A percentile compares a stretch with the other conserved stretches of the same genome.
Conservation (phyloP, 2,888 invertebrate species). For the Acronicta leporina region DNA sequence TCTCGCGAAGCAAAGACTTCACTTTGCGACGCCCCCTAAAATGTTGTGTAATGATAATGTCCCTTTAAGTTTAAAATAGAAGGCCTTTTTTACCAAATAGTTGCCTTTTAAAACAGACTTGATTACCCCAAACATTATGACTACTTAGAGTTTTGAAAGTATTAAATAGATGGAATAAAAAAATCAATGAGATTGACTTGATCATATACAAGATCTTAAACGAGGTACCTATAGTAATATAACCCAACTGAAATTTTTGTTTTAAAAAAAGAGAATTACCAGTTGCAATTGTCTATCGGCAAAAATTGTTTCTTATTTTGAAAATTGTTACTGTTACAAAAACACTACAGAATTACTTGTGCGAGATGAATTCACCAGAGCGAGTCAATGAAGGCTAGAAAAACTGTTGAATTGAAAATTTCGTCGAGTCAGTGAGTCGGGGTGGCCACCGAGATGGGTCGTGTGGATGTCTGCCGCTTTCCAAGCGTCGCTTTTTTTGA, state of each 20-base stretch:
- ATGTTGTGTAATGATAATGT: conserved; percentile 26
- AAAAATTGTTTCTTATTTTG: background rate
- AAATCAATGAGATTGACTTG: no score
- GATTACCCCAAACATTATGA: no score
- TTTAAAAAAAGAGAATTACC: no score
- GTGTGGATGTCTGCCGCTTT: conserved; percentile 13
- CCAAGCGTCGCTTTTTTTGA: conserved; percentile 19
- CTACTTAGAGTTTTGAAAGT: no score
- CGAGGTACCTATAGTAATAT: no score
- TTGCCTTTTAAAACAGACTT: conserved; percentile 15
- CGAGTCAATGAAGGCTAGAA: conserved; percentile 41
- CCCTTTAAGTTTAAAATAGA: conserved; percentile 3
- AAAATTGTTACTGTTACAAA: conserved; percentile 21
- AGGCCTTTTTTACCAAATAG: conserved; percentile 7
- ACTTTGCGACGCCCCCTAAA: conserved; percentile 35
- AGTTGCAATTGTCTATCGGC: no score
- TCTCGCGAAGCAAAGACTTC: conserved; percentile 39
- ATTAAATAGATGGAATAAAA: no score
- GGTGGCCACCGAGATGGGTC: conserved; percentile 22
- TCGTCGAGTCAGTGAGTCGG: conserved; percentile 45
- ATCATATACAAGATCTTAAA: no score
- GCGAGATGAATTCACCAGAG: conserved; percentile 29
- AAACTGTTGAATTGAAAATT: conserved; percentile 51
- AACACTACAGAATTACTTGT: conserved; percentile 13
- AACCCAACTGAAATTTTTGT: no score